Evolutionary conservation across 1,140 invertebrate species (phyloP).

Genomic region (Thaumetopoea pityocampa): DNA sequence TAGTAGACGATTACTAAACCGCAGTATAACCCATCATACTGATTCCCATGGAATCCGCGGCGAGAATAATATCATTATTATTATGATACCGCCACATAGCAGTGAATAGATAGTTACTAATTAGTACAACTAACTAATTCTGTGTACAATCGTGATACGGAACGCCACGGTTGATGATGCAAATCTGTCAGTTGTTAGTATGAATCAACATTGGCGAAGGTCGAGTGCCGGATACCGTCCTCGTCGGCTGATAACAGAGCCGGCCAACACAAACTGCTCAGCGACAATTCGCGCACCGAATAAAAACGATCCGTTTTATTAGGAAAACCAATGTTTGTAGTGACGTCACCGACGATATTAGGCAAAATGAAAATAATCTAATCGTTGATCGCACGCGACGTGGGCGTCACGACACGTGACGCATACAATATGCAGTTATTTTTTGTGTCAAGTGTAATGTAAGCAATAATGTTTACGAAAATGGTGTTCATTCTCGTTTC

Average conservation of each 20-base stretch:
- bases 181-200: conserved; percentile 40
- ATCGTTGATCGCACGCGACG: conserved; percentile 9
- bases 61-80: no score
- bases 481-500: no score
- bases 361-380: conserved; percentile 2
- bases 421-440: no score
- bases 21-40: no score
- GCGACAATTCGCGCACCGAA: conserved; percentile 4
- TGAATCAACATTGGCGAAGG: conserved; percentile 59
- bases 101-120: conserved; percentile 4
- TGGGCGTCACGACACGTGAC: conserved; percentile 7
- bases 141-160: conserved; percentile 6
- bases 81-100: no score
- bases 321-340: conserved; percentile 1
- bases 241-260: conserved; percentile 54
- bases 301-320: conserved; percentile 1
- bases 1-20: no score
- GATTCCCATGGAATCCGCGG: no score
- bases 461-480: no score
- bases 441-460: no score
- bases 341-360: not conserved
- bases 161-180: conserved; percentile 45
- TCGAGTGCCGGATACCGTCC: conserved; percentile 49
- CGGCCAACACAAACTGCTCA: conserved; percentile 19
- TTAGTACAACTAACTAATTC: conserved; percentile 7